phyloP scores from a whole-genome alignment of 2,888 invertebrate genomes.

The Drosophila sordidula region DNA sequence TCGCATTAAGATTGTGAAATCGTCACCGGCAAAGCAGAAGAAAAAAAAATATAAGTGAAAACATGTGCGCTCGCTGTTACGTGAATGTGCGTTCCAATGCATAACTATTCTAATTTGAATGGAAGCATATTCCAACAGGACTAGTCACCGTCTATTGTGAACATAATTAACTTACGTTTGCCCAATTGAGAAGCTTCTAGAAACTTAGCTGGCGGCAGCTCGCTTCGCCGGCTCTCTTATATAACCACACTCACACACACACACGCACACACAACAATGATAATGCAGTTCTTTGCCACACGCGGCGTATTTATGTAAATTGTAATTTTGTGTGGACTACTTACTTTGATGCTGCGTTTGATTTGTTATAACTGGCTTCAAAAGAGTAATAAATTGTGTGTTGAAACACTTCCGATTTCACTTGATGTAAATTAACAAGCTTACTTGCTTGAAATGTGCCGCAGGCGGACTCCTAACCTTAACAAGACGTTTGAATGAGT shows the following conservation, averaged over 20 bases:
- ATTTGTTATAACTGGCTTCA: constrained; percentile 22
- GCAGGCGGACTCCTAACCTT: constrained; percentile 61
- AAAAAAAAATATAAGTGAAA: constrained; percentile 19
- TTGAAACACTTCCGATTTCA: constrained; percentile 41
- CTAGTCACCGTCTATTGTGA: background rate
- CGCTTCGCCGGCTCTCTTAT: constrained; percentile 67
- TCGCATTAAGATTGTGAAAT: constrained; percentile 27
- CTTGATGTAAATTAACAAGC: constrained; percentile 67
- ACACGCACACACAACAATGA: constrained; percentile 28
- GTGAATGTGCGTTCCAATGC: constrained; percentile 33
- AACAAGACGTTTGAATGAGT: constrained; percentile 55
- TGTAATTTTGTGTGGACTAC: constrained; percentile 16
- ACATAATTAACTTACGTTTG: constrained; percentile 22
- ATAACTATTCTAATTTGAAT: constrained; percentile 9
- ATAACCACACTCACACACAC: constrained; percentile 46
- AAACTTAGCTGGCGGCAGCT: constrained; percentile 34
- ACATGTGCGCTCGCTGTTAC: constrained; percentile 58
- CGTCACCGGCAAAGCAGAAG: constrained; percentile 21
- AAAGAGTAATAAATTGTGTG: constrained; percentile 17
- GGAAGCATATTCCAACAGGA: background rate
- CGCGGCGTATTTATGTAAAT: constrained; percentile 1
- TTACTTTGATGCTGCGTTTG: constrained; percentile 47
- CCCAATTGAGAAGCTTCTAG: constrained; percentile 61
- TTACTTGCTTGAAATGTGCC: constrained; percentile 65
- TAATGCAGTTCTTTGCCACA: constrained; percentile 34